Base-by-base conservation (phyloP, 2,797 vertebrate species). In the Peromyscus attwateri region DNA sequence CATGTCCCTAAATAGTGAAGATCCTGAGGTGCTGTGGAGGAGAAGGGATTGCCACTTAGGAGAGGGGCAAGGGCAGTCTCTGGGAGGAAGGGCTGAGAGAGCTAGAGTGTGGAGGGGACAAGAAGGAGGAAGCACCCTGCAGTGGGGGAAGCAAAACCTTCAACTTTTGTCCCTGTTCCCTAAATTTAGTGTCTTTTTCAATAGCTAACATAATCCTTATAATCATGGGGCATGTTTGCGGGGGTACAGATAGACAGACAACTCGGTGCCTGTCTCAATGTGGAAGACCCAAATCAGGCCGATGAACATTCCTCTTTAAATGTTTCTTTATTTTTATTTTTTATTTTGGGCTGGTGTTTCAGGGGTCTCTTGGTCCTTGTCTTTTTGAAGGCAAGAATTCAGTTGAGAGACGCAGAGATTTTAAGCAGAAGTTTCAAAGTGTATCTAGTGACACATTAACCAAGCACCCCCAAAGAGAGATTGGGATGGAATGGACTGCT, bases 41-140 rank as follows among this genome's bases (percentile, higher is more conserved):
- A 77, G 57, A 23, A 3, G 11, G 37, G 37, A 34, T 16, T 6
- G 11, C 23, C 23, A 19, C 49, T 5, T 3, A 46, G 88, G 13
- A 64, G 57, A 64, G 23, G 23, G 17, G 4, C 31, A 14, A 11
- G 57, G 43, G 5, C 8, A n/a, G 43, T 27, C 25, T 80, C n/a
- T 57, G 49, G n/a, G 29, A 40, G 16, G 31, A 49, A 1, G 37
- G 37, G 6, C 13, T 77, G 40, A 64, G 8, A 10, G 62, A 49
- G 2, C 40, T 29, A 6, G 37, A 27, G 4, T n/a, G 37, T 52
- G 7, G 13, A 31, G n/a, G 40, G 3, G 5, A 9, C 0, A 0
- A 43, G 23, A 16, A 49, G 62, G 40, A 23, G 57, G 27, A 11
- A n/a, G 12, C 19, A 12, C 6, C 23, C 1, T 76, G 9, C 2